Evolutionary conservation across 2,888 invertebrate species (phyloP).

Genomic region (Atethmia centrago): DNA sequence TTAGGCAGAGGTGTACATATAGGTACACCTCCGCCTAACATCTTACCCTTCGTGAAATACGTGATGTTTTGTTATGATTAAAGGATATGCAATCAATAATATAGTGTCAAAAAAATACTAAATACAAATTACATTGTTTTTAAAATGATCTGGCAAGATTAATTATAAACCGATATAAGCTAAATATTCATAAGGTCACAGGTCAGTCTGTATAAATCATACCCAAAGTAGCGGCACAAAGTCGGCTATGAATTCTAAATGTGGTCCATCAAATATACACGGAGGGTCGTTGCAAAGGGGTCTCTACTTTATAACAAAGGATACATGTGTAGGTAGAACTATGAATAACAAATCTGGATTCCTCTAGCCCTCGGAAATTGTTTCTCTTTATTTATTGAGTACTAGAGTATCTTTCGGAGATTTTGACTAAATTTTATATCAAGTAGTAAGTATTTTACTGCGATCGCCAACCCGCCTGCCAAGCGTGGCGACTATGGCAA

Average conservation of each 20-base stretch:
- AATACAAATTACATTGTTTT: neutral
- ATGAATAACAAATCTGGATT: conserved; percentile 52
- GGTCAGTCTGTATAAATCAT: conserved; percentile 29
- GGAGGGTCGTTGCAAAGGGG: conserved; percentile 33
- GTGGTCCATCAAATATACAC: conserved; percentile 52
- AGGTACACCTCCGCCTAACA: neutral
- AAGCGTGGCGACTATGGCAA: too few relatives aligned
- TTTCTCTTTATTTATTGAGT: conserved; percentile 30
- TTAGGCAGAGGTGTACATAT: too few relatives aligned
- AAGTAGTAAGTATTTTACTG: too few relatives aligned
- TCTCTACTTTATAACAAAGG: conserved; percentile 34
- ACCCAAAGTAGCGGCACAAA: conserved; percentile 28
- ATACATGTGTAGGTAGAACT: conserved; percentile 33
- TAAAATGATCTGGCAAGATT: neutral
- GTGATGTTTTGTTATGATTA: neutral
- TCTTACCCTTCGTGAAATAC: neutral
- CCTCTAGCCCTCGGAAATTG: conserved; percentile 1
- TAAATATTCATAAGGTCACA: conserved; percentile 27
- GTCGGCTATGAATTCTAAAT: conserved; percentile 45
- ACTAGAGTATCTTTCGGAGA: neutral
- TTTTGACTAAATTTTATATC: conserved; percentile 13
- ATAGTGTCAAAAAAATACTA: neutral
- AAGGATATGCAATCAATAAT: neutral
- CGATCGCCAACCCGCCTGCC: too few relatives aligned
- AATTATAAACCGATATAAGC: neutral